Base-by-base conservation (phyloP, 2,113 vertebrate species). In the Oncorhynchus gorbuscha region DNA sequence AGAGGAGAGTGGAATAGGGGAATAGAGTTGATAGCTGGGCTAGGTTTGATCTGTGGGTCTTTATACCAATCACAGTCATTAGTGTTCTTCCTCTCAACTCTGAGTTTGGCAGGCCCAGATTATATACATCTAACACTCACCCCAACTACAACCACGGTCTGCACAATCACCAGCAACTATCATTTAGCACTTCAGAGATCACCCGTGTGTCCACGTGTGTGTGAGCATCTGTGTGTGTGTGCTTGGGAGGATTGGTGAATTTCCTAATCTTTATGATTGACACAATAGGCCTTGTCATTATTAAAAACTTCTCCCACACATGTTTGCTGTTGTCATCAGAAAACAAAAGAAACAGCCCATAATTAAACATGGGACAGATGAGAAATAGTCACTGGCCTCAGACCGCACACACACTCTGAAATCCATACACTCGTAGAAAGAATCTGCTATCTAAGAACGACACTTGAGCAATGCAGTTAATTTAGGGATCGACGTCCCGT, bases 61-160 rank as follows among this genome's bases (percentile, higher is more conserved):
- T 81, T 73, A n/a, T 67, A 58, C 55, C 75, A 81, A 84, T 82
- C 72, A 81, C 78, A 72, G 82, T 79, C 45, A 79, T 79, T 71
- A 70, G 66, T 12, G 48, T 14, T 4, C 48, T 51, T 49, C 12
- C 66, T 75, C 65, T 64, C n/a, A 61, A 72, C 64, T 83, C 61
- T 3, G 24, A 12, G 48, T 11, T 16, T 22, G 45, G 14, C 69
- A 39, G 68, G 18, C n/a, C 22, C 74, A 81, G 80, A 86, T 81
- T 75, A 86, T 72, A 85, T 69, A 77, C 80, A 82, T 78, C 62
- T 28, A 20, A 22, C 68, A 22, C n/a, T 30, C 72, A 72, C 66
- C 71, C 9, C 39, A 45, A 66, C 76, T 26, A 69, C 75, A 68
- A 12, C 16, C 66, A 68, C 4, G 3, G 28, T 16, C 24, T 28